phyloP scores from a whole-genome alignment of 35 echinoderm and acorn worm genomes.

The Eucidaris tribuloides region DNA sequence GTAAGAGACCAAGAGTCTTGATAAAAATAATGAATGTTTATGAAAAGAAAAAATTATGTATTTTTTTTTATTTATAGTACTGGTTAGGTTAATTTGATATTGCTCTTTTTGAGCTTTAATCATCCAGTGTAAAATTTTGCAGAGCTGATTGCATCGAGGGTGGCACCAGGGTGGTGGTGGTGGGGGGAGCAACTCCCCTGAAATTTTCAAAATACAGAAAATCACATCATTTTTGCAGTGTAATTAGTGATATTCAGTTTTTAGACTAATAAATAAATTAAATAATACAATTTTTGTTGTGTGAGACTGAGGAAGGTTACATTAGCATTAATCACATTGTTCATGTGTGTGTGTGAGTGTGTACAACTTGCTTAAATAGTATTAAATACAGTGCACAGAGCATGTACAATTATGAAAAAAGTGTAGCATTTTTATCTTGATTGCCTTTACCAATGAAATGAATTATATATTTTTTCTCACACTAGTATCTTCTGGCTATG shows the following conservation, averaged over 20 bases:
- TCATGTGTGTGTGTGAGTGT: no score
- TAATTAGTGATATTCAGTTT: no score
- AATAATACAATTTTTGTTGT: no score
- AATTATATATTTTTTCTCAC: constrained; percentile 12
- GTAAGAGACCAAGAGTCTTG: constrained; percentile 12
- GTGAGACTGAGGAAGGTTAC: no score
- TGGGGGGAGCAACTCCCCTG: no score
- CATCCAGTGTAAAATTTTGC: background rate
- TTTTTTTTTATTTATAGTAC: background rate
- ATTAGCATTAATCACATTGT: no score
- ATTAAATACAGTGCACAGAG: no score
- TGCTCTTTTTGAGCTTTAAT: background rate
- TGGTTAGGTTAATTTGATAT: background rate
- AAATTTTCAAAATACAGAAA: no score
- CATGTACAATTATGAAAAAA: no score
- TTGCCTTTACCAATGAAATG: background rate
- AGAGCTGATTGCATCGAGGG: background rate
- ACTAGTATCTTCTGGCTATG: constrained; percentile 93
- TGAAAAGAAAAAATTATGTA: background rate
- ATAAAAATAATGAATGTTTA: background rate
- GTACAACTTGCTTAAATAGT: no score
- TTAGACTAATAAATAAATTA: no score
- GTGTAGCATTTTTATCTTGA: background rate
- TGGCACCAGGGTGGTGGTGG: background rate
- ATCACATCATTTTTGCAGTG: no score